A percentile compares a stretch with the other conserved stretches of the same genome.
Evolutionary conservation across 2,888 invertebrate genomes (phyloP).

Genomic region (Barypeithes pellucidus): DNA sequence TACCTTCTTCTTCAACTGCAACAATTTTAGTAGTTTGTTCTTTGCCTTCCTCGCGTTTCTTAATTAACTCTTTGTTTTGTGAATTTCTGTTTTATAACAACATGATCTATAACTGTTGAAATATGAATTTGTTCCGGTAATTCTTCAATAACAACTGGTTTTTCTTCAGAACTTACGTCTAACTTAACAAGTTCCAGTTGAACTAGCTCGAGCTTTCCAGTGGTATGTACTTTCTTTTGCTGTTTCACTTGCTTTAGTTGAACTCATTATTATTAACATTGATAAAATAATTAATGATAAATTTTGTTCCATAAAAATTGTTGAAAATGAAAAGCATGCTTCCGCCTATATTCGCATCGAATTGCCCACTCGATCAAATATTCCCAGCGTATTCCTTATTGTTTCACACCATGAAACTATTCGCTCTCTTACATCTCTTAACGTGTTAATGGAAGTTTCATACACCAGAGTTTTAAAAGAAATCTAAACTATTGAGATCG

Average conservation of each 20-base stretch:
- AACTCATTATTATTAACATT: too few species aligned
- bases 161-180: constrained; percentile 55
- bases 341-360: too few species aligned
- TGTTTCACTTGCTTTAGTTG: constrained; percentile 69
- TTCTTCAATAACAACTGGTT: constrained; percentile 58
- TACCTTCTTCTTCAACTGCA: constrained; percentile 61
- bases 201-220: constrained; percentile 57
- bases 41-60: constrained; percentile 65
- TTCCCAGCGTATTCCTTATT: too few species aligned
- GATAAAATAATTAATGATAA: too few species aligned
- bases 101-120: constrained; percentile 62
- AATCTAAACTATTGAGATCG: too few species aligned
- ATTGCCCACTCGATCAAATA: too few species aligned
- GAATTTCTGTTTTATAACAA: constrained; percentile 59
- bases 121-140: constrained; percentile 53
- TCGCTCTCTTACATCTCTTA: too few species aligned
- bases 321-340: too few species aligned
- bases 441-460: too few species aligned
- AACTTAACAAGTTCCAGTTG: constrained; percentile 55
- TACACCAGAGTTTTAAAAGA: too few species aligned
- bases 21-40: constrained; percentile 68
- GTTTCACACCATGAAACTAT: too few species aligned
- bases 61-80: constrained; percentile 57
- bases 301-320: too few species aligned
- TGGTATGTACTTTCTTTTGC: constrained; percentile 66